Evolutionary conservation across 2,888 invertebrate species (phyloP), one percentile per base, ranked within the genome.

Genomic region (Leptarthrus brevirostris): DNA sequence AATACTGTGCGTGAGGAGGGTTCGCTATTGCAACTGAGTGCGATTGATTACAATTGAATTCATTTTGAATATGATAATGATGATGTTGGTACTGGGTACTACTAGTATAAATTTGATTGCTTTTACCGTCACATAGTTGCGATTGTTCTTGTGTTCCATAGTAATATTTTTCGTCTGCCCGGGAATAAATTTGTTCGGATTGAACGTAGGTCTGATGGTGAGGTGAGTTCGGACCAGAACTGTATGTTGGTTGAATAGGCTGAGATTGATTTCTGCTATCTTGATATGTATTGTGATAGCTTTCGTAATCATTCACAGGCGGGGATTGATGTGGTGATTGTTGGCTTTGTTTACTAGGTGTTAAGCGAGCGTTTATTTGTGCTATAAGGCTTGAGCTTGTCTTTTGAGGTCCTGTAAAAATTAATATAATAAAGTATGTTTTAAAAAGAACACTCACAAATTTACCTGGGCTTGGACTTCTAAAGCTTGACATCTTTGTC

Each of bases 41-140:
- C 52, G 24, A 71, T 71, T 74, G 82, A 83, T 78, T 82, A 81
- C 75, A 83, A 83, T 79, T 83, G 83, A 73, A 49, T 30, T 69
- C 69, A 30, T 69, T 69, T 69, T 69, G 49, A 49, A n/a, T 49
- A 14, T 56, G 71, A 71, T 73, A 70, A 58, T 58, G 76, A 73
- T 77, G 77, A 73, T 76, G 77, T 70, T 78, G 78, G 72, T 76
- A 78, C 78, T 80, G 79, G 77, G 81, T 82, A 81, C 82, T 83
- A 79, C 80, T 82, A 81, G 81, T 82, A 81, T 84, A 84, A 78
- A 83, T 80, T 82, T 83, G 83, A 83, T 81, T 82, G 79, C 80
- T 83, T 84, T 85, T 85, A 85, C 85, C 85, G 81, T 85, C 84
- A 79, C 80, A 82, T 79, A 82, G 78, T 81, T 82, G 83, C 80